phyloP scores from a whole-genome alignment of 2,888 invertebrate genomes.

The Xiphydria camelus region DNA sequence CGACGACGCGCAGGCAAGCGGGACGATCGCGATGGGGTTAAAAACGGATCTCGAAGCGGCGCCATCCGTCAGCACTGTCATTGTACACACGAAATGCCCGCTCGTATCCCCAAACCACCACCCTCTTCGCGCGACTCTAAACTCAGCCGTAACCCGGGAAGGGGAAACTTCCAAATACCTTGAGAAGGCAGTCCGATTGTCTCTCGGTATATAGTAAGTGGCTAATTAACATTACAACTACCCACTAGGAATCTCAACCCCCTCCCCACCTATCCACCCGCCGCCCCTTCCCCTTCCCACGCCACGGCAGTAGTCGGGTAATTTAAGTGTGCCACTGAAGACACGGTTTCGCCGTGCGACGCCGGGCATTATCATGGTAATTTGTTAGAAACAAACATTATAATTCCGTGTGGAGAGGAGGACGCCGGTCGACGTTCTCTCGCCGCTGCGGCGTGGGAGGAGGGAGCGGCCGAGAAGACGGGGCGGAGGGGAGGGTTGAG shows the following conservation, averaged over 20 bases:
- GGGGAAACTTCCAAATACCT: constrained; percentile 27
- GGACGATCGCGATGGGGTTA: no score
- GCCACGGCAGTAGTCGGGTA: constrained; percentile 34
- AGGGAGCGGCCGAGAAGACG: constrained; percentile 14
- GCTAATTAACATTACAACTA: constrained; percentile 54
- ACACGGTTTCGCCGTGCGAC: constrained; percentile 45
- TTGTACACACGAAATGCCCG: no score
- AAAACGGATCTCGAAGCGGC: no score
- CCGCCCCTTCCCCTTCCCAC: constrained; percentile 28
- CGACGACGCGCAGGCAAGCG: no score
- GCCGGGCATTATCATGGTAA: constrained; percentile 57
- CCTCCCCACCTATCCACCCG: constrained; percentile 20
- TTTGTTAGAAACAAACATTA: constrained; percentile 59
- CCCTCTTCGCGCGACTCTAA: no score
- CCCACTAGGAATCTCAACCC: constrained; percentile 32
- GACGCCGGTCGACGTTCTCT: no score
- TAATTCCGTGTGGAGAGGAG: constrained; percentile 42
- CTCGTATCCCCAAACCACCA: no score
- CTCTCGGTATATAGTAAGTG: constrained; percentile 44
- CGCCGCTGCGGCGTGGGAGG: no score
- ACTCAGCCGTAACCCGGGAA: no score
- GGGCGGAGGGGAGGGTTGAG: constrained; percentile 41
- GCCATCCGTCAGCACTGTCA: no score
- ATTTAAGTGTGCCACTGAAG: constrained; percentile 54
- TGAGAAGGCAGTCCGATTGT: constrained; percentile 39